These are phyloP conservation scores for Hyppa rectilinea DNA, from an alignment of 2,888 invertebrate genomes.

Conservation along the genomic window DNA sequence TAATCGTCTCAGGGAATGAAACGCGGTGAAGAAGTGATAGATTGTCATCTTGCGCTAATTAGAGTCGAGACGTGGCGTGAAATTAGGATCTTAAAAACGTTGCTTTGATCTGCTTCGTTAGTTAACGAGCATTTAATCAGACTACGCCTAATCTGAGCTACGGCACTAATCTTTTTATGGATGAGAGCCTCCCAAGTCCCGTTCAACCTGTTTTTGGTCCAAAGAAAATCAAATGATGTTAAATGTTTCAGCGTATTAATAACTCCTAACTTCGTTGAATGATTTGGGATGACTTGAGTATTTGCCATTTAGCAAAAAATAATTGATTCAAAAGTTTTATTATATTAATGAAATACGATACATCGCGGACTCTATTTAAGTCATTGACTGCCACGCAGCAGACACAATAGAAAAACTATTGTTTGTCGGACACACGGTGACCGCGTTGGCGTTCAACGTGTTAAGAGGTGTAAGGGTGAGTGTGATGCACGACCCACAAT, in stretches of 20 bases:
- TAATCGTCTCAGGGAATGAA: conserved; percentile 12
- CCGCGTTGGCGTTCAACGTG: too few relatives aligned
- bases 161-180: neutral
- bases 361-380: too few relatives aligned
- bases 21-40: conserved; percentile 6
- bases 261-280: neutral
- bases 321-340: neutral
- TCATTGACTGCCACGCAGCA: too few relatives aligned
- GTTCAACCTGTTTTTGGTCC: neutral
- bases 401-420: too few relatives aligned
- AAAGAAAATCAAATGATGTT: neutral
- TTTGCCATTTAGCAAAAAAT: neutral
- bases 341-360: neutral
- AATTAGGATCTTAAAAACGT: neutral
- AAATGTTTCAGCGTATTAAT: neutral
- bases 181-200: neutral
- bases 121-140: conserved; percentile 7
- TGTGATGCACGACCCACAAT: too few relatives aligned
- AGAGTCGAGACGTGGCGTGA: neutral
- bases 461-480: too few relatives aligned
- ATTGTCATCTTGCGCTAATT: conserved; percentile 12
- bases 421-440: too few relatives aligned
- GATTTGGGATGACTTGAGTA: neutral
- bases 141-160: neutral
- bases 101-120: neutral